These are phyloP conservation scores for Okamejei kenojei DNA, from an alignment of 2,797 vertebrate genomes.

Conservation along the genomic window DNA sequence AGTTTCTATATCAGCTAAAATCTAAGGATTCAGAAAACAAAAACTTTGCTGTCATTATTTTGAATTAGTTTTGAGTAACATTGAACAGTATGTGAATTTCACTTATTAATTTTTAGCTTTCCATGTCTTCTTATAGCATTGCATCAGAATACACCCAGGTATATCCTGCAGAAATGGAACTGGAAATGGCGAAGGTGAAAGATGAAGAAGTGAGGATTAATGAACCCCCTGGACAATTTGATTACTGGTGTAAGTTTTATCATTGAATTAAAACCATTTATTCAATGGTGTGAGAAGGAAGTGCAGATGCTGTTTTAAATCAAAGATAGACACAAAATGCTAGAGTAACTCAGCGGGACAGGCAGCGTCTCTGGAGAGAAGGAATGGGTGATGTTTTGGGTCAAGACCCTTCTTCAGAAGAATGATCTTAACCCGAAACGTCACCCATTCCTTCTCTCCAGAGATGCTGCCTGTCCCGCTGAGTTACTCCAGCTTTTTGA, in stretches of 20 bases:
- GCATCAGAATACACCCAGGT: background rate
- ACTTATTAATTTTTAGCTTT: background rate
- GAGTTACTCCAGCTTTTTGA: too few species aligned
- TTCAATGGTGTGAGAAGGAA: background rate
- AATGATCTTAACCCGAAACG: too few species aligned
- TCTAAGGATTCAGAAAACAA: background rate
- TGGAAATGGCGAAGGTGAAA: constrained; percentile 28
- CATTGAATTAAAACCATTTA: background rate
- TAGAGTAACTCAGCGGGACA: too few species aligned
- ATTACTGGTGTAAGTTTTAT: constrained; percentile 32
- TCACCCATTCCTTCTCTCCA: too few species aligned
- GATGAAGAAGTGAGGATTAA: constrained; percentile 19
- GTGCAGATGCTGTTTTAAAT: too few species aligned
- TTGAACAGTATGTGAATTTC: background rate
- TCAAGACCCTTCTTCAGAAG: too few species aligned
- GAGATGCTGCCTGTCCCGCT: too few species aligned
- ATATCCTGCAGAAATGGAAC: background rate
- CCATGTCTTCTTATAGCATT: background rate
- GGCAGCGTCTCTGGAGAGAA: too few species aligned
- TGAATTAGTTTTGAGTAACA: background rate
- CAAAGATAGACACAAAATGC: too few species aligned
- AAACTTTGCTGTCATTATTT: background rate
- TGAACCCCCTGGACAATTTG: background rate
- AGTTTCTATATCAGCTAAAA: background rate
- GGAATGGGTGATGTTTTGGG: too few species aligned